Conservation (phyloP, 2,113 vertebrate species). For the Lates calcarifer region DNA sequence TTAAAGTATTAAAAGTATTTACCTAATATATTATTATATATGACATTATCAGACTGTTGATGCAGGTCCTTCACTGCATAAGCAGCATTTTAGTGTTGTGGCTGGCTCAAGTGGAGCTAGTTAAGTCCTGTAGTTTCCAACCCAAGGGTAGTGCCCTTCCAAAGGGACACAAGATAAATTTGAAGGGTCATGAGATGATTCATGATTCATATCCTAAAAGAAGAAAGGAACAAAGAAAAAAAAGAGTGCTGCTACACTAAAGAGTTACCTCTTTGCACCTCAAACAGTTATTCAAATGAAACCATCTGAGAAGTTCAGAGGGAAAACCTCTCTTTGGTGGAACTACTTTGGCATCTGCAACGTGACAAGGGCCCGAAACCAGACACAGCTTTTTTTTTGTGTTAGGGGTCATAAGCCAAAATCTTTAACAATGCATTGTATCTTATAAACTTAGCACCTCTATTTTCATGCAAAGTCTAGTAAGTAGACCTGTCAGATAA, state of each 20-base stretch:
- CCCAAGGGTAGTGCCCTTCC: background rate
- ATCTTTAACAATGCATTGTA: too few relatives aligned
- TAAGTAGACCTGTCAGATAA: background rate
- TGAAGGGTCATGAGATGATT: background rate
- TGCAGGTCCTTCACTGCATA: background rate
- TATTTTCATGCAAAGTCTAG: too few relatives aligned
- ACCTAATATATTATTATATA: background rate
- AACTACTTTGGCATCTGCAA: background rate
- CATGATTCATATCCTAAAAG: background rate
- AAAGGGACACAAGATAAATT: background rate
- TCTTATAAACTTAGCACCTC: too few relatives aligned
- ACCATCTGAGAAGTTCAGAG: background rate
- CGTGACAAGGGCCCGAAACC: background rate
- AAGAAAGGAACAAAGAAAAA: slow-evolving; percentile 1
- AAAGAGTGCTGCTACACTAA: background rate
- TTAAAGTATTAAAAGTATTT: background rate
- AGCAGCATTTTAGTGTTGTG: background rate
- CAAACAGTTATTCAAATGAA: background rate
- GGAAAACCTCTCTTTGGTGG: too few relatives aligned
- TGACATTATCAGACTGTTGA: background rate
- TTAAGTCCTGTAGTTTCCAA: background rate
- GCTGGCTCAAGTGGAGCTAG: background rate
- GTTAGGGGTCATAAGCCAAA: too few relatives aligned
- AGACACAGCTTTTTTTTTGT: too few relatives aligned
- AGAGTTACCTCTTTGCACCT: too few relatives aligned